Percentiles rank a stretch among this genome's conserved stretches.
These are phyloP conservation scores for Myxocyprinus asiaticus DNA, from an alignment of 2,113 vertebrate species.

Conservation along the genomic window DNA sequence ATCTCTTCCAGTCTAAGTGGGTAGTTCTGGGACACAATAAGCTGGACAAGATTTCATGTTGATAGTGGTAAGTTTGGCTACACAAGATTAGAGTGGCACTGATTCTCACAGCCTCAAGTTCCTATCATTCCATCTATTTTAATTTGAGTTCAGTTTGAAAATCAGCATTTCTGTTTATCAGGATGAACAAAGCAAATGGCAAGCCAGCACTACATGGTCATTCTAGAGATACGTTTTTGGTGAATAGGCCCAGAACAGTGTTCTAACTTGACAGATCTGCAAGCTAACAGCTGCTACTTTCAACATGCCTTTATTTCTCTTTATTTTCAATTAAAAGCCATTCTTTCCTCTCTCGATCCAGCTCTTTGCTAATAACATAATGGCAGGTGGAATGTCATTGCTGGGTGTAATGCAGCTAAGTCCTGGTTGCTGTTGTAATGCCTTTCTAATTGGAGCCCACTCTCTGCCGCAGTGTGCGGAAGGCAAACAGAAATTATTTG, in stretches of 20 bases:
- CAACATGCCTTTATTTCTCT: conserved; percentile 73
- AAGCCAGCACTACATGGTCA: conserved; percentile 41
- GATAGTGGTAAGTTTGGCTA: no score
- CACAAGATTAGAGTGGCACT: no score
- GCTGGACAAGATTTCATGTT: no score
- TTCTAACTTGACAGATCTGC: conserved; percentile 54
- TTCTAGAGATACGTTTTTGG: conserved; percentile 59
- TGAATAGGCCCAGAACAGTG: conserved; percentile 63
- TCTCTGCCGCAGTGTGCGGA: conserved; percentile 69
- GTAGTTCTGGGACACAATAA: no score
- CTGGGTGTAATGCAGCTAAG: conserved; percentile 83
- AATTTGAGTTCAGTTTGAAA: no score
- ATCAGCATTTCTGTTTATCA: no score
- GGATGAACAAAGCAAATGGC: no score
- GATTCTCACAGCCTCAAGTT: no score
- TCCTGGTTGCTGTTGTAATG: conserved; percentile 76
- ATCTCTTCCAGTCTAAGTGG: no score
- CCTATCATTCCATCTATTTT: no score
- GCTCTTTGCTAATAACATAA: conserved; percentile 79
- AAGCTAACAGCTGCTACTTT: conserved; percentile 62
- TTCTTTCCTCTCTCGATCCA: conserved; percentile 60
- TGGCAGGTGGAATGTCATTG: conserved; percentile 79
- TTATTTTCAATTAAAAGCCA: conserved; percentile 75
- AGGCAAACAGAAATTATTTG: conserved; percentile 76
- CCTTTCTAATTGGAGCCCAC: conserved; percentile 80